These are phyloP conservation scores for Columba guinea DNA, from an alignment of 2,797 vertebrate species.

Conservation along the genomic window DNA sequence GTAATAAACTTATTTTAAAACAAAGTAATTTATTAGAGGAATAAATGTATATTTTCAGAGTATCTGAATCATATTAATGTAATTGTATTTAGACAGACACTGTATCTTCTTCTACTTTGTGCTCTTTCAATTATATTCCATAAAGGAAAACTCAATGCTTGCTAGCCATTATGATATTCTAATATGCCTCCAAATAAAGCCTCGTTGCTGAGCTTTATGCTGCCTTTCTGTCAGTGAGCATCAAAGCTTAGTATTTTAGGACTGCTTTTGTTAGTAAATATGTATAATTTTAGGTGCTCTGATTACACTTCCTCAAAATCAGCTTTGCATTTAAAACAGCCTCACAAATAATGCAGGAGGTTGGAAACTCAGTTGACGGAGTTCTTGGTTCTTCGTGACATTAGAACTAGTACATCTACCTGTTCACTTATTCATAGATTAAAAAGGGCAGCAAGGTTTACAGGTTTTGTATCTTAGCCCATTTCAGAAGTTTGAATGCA, in stretches of 20 bases:
- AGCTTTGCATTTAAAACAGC: not conserved
- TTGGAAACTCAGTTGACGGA: not conserved
- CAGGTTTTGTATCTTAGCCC: not conserved
- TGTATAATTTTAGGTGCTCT: constrained; percentile 5
- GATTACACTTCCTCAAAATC: not conserved
- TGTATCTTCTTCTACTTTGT: not conserved
- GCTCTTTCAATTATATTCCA: not conserved
- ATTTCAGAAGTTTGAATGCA: not conserved
- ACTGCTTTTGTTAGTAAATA: constrained; percentile 15
- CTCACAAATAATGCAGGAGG: not conserved
- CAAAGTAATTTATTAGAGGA: not conserved
- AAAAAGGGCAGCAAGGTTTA: not conserved
- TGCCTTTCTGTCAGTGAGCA: not conserved
- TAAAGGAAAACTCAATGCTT: not conserved
- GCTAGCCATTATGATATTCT: not conserved
- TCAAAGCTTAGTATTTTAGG: not conserved
- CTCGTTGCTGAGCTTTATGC: not conserved
- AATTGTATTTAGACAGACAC: not conserved
- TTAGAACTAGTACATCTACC: not conserved
- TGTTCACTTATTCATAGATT: not conserved
- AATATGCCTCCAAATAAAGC: not conserved
- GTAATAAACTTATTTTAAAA: not conserved
- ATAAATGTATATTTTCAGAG: not conserved
- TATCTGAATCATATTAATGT: not conserved
- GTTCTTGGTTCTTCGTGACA: not conserved